Evolutionary conservation across 2,113 vertebrate genomes (phyloP).

Genomic region (cattle (Bos taurus)): DNA sequence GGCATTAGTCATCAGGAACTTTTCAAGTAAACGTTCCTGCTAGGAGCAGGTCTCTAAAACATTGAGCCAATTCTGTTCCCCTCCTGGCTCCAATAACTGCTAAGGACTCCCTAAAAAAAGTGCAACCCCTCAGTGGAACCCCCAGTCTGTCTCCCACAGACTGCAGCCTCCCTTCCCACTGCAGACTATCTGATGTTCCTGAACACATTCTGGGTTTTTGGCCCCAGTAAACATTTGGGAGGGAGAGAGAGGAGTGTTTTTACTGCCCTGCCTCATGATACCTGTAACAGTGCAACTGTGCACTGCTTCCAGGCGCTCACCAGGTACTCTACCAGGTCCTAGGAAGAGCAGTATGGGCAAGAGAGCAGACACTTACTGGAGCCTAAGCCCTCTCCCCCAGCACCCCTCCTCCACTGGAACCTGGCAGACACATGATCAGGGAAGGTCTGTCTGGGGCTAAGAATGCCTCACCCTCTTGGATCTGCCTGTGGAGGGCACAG

Average conservation of each 20-base stretch:
- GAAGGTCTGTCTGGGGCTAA: neutral
- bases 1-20: constrained; percentile 62
- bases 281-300: neutral
- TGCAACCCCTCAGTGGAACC: neutral
- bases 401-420: neutral
- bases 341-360: neutral
- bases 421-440: neutral
- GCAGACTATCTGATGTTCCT: neutral
- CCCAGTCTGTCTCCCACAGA: neutral
- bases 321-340: neutral
- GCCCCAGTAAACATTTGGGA: neutral
- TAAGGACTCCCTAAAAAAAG: neutral
- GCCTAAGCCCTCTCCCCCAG: neutral
- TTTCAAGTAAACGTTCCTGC: constrained; percentile 56
- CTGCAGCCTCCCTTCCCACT: neutral
- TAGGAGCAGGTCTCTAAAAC: constrained; percentile 29
- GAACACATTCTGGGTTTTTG: neutral
- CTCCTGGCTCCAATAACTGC: neutral
- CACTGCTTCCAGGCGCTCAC: neutral
- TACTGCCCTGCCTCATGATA: neutral
- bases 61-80: neutral
- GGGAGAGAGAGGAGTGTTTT: neutral
- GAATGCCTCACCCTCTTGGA: neutral
- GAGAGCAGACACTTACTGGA: neutral
- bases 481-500: neutral